phyloP scores from a whole-genome alignment of 2,797 vertebrate genomes.

The Coccyzus lansbergi region DNA sequence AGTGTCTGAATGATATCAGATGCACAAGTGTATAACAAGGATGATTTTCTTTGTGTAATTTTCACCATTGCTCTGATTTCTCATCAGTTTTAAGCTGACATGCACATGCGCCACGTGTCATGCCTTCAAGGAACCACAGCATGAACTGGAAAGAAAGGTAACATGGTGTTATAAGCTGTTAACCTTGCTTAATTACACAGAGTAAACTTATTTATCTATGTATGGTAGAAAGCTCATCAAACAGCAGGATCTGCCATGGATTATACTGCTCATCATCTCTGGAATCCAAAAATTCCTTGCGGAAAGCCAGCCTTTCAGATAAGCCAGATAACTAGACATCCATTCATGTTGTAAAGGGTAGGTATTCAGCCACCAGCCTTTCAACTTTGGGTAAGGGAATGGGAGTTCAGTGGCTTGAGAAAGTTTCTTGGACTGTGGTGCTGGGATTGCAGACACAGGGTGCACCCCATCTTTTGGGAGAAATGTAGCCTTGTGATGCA shows the following conservation, averaged over 20 bases:
- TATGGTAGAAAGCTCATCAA: neutral
- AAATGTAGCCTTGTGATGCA: neutral
- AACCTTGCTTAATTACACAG: neutral
- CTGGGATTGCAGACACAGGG: neutral
- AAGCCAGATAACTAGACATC: accelerated
- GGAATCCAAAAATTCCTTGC: neutral
- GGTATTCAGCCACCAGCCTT: accelerated
- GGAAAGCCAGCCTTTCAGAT: neutral
- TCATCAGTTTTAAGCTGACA: neutral
- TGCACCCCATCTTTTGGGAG: neutral
- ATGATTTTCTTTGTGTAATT: neutral
- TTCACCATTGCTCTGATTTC: neutral
- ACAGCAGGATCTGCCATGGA: neutral
- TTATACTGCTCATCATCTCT: neutral
- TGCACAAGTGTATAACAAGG: neutral
- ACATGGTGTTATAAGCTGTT: neutral
- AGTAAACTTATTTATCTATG: neutral
- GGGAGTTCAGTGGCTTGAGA: neutral
- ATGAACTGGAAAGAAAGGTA: neutral
- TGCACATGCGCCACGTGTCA: accelerated
- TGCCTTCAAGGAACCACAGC: neutral
- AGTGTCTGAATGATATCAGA: neutral
- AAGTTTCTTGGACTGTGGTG: neutral
- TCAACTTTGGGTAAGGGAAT: neutral
- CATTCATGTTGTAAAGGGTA: accelerated